Conservation (phyloP, 2,888 invertebrate species). For the Eustalomyia histrio region DNA sequence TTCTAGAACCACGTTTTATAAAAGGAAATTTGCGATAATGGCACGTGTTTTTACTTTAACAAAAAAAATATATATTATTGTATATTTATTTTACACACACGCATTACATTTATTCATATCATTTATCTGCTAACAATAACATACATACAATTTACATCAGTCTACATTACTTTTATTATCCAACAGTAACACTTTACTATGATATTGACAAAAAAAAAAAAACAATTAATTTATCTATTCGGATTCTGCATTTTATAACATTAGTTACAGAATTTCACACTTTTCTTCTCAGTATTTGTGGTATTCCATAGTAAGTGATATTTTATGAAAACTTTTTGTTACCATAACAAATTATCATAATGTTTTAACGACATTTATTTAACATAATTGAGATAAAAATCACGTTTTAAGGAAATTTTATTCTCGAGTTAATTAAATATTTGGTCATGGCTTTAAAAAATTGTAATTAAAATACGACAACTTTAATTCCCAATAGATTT, state of each 20-base stretch:
- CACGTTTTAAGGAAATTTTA: background rate
- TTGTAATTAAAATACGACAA: background rate
- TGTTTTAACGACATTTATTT: too few relatives aligned
- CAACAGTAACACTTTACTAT: constrained; percentile 2
- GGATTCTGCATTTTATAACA: constrained; percentile 4
- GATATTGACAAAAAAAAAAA: constrained; percentile 40
- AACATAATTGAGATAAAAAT: too few relatives aligned
- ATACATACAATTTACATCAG: background rate
- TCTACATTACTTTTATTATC: constrained; percentile 43
- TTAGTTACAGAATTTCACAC: too few relatives aligned
- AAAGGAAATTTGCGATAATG: constrained; percentile 65
- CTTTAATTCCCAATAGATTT: too few relatives aligned
- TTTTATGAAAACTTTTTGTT: constrained; percentile 5
- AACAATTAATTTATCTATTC: constrained; percentile 58
- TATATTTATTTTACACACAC: constrained; percentile 28
- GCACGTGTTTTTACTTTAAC: constrained; percentile 61
- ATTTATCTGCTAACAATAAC: background rate
- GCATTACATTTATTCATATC: constrained; percentile 8
- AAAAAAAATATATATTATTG: constrained; percentile 21
- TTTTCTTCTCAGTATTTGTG: too few relatives aligned
- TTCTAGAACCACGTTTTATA: constrained; percentile 27
- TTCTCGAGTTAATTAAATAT: background rate
- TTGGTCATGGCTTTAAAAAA: background rate
- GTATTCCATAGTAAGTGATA: background rate
- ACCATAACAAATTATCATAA: constrained; percentile 34